Evolutionary conservation across 2,113 vertebrate species (phyloP).

Genomic region (Gallinago paraguaiae): DNA sequence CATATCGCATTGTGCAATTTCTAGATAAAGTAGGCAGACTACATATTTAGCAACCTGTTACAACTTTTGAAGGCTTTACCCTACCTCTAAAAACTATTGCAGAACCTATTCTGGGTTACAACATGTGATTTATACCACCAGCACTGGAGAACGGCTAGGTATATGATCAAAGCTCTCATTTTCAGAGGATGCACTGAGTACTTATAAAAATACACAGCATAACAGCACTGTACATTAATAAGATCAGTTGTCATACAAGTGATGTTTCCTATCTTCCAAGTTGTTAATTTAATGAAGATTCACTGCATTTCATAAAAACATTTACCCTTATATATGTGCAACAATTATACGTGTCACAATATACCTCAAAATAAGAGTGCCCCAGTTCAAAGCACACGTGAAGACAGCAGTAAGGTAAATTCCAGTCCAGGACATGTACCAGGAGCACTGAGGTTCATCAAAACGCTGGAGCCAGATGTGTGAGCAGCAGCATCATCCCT

Average conservation of each 20-base stretch:
- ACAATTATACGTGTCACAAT: neutral
- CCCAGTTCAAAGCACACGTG: neutral
- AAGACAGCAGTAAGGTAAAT: neutral
- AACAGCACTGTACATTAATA: neutral
- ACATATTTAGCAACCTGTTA: neutral
- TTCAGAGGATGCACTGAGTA: neutral
- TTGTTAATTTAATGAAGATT: neutral
- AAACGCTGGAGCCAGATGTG: fast-evolving
- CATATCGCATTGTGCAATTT: neutral
- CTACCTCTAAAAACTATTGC: neutral
- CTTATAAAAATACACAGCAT: neutral
- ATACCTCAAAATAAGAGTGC: neutral
- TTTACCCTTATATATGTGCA: neutral
- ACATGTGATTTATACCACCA: neutral
- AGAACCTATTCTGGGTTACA: neutral
- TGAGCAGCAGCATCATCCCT: neutral
- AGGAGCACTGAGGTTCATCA: neutral
- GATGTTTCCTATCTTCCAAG: neutral
- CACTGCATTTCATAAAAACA: neutral
- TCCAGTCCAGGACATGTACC: neutral
- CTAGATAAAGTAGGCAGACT: neutral
- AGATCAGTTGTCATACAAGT: neutral
- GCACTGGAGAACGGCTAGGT: neutral
- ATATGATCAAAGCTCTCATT: neutral
- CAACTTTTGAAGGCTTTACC: neutral